Percentiles rank a stretch among this genome's conserved stretches.
Conservation (phyloP, 2,888 invertebrate genomes). For the Odontothrips loti region DNA sequence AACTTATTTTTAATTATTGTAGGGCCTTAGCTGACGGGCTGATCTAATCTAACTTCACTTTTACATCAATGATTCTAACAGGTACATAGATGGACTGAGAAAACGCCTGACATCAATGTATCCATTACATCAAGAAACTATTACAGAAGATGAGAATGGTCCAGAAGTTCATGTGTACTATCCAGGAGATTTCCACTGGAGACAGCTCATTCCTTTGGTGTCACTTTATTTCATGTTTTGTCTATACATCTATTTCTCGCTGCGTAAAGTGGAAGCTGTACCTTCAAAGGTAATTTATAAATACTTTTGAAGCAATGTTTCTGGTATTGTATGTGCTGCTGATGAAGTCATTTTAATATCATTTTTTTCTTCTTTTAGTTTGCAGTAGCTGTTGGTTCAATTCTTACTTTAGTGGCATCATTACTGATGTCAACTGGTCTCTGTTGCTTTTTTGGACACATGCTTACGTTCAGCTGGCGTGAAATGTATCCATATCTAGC, state of each 20-base stretch:
- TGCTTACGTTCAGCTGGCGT: constrained; percentile 75
- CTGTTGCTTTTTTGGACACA: constrained; percentile 81
- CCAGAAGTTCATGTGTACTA: constrained; percentile 71
- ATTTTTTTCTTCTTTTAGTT: constrained; percentile 30
- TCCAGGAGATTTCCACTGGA: constrained; percentile 80
- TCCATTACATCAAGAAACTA: constrained; percentile 60
- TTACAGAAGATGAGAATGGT: background rate
- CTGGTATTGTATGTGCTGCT: background rate
- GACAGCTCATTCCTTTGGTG: constrained; percentile 77
- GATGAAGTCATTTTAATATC: background rate
- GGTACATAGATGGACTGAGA: constrained; percentile 70
- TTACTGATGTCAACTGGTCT: constrained; percentile 87
- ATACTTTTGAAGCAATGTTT: background rate
- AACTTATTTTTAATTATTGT: constrained; percentile 9
- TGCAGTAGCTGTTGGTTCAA: constrained; percentile 65
- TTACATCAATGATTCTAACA: constrained; percentile 48
- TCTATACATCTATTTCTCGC: constrained; percentile 90
- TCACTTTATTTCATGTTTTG: constrained; percentile 82
- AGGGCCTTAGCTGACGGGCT: background rate
- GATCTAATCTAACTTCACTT: constrained; percentile 27
- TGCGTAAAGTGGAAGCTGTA: constrained; percentile 90
- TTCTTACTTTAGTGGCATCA: constrained; percentile 79
- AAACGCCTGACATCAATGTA: constrained; percentile 65
- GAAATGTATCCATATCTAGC: constrained; percentile 92
- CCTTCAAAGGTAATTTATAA: constrained; percentile 64